Evolutionary conservation across 2,113 vertebrate genomes (phyloP).

Genomic region (Spea multiplicata): DNA sequence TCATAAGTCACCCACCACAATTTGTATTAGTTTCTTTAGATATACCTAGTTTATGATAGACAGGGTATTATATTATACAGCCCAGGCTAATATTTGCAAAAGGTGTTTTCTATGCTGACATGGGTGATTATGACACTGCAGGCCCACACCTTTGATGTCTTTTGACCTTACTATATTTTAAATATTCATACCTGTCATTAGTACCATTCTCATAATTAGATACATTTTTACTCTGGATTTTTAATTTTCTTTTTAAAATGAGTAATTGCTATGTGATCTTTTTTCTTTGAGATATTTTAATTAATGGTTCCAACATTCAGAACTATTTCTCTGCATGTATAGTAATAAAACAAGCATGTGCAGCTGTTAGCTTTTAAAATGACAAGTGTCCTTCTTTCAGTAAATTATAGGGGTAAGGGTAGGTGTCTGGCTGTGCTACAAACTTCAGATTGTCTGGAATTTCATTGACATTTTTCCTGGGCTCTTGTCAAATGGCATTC

Average conservation of each 20-base stretch:
- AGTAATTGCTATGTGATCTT: background rate
- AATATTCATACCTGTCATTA: no score
- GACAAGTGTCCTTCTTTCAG: background rate
- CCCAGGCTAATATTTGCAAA: no score
- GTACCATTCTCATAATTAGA: background rate
- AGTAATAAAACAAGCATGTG: slow-evolving; percentile 22
- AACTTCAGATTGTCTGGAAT: background rate
- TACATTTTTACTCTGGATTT: background rate
- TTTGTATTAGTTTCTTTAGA: no score
- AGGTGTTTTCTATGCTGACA: no score
- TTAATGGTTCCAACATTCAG: slow-evolving; percentile 21
- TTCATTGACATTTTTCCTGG: no score
- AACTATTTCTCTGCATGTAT: slow-evolving; percentile 16
- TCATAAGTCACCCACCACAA: no score
- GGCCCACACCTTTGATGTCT: no score
- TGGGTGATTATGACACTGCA: no score
- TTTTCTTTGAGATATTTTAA: slow-evolving; percentile 24
- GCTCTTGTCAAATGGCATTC: no score
- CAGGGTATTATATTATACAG: no score
- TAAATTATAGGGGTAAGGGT: background rate
- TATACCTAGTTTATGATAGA: no score
- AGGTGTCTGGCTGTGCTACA: background rate
- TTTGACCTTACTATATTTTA: no score
- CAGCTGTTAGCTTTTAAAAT: slow-evolving; percentile 31
- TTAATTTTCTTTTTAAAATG: background rate